These are phyloP conservation scores for Danio jaintianensis DNA, from an alignment of 2,797 vertebrate species.

Conservation along the genomic window DNA sequence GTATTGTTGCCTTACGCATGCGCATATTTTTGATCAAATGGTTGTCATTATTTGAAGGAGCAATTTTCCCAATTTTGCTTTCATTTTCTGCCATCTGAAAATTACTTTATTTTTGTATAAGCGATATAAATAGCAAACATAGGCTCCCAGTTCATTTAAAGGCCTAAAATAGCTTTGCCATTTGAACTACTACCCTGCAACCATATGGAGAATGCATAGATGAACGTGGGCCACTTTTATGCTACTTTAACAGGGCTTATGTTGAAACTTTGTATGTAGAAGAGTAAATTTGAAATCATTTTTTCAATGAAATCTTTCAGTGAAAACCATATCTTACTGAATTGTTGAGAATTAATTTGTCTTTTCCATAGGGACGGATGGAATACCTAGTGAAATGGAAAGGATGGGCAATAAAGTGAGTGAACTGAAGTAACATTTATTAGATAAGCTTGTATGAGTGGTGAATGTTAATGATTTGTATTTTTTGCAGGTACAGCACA, in stretches of 20 bases:
- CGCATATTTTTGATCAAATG: neutral
- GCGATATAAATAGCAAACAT: neutral
- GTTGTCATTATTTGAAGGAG: neutral
- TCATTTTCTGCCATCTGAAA: neutral
- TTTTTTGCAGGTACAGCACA: conserved; percentile 82
- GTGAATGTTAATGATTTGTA: neutral
- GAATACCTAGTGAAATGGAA: conserved; percentile 90
- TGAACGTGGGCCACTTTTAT: neutral
- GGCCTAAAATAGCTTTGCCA: neutral
- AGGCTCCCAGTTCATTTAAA: neutral
- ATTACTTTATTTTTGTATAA: neutral
- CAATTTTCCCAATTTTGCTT: neutral
- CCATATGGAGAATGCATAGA: neutral
- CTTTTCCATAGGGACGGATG: conserved; percentile 81
- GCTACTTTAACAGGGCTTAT: neutral
- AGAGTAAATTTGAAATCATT: too few species aligned
- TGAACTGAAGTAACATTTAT: conserved; percentile 28
- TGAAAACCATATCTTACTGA: too few species aligned
- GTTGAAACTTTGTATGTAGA: too few species aligned
- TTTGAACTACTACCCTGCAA: neutral
- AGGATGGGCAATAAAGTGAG: conserved; percentile 90
- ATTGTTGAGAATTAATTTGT: conserved; percentile 35
- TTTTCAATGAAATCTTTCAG: too few species aligned
- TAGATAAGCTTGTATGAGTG: neutral
- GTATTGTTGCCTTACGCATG: neutral